phyloP scores from a whole-genome alignment of 2,113 vertebrate genomes.

The Pachypanchax playfairii region DNA sequence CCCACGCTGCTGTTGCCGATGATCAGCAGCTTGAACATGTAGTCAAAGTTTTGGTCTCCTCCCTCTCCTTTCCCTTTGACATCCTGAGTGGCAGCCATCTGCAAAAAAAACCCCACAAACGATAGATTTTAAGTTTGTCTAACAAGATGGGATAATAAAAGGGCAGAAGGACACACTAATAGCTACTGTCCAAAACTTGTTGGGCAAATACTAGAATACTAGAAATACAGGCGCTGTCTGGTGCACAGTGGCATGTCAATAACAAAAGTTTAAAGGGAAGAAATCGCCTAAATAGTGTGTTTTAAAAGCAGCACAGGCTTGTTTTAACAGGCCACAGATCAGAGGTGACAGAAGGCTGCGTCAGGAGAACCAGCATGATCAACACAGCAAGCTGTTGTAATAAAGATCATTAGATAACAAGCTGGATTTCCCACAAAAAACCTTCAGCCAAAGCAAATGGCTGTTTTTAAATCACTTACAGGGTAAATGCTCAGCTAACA shows the following conservation, averaged over 20 bases:
- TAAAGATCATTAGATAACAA: slow-evolving; percentile 46
- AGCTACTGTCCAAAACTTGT: too few relatives aligned
- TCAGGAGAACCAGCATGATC: slow-evolving; percentile 65
- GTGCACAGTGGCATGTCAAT: too few relatives aligned
- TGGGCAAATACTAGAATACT: too few relatives aligned
- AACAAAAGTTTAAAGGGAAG: too few relatives aligned
- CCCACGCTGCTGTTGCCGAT: slow-evolving; percentile 95
- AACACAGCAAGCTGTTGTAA: slow-evolving; percentile 51
- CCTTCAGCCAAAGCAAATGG: background rate
- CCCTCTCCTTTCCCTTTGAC: slow-evolving; percentile 87
- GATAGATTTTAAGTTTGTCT: too few relatives aligned
- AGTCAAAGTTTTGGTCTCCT: slow-evolving; percentile 94
- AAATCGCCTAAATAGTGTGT: background rate
- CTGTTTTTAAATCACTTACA: background rate
- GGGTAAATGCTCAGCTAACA: background rate
- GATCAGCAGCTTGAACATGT: slow-evolving; percentile 95
- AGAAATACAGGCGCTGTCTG: too few relatives aligned
- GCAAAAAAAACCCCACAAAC: slow-evolving; percentile 24
- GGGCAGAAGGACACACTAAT: background rate
- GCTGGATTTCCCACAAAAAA: slow-evolving; percentile 2
- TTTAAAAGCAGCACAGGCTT: slow-evolving; percentile 13
- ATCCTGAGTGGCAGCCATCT: slow-evolving; percentile 93
- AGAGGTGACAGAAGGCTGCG: slow-evolving; percentile 70
- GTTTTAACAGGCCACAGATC: slow-evolving; percentile 43
- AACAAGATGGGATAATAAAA: background rate